phyloP scores from a whole-genome alignment of 2,888 invertebrate genomes.

The Chrysopilus asiliformis region DNA sequence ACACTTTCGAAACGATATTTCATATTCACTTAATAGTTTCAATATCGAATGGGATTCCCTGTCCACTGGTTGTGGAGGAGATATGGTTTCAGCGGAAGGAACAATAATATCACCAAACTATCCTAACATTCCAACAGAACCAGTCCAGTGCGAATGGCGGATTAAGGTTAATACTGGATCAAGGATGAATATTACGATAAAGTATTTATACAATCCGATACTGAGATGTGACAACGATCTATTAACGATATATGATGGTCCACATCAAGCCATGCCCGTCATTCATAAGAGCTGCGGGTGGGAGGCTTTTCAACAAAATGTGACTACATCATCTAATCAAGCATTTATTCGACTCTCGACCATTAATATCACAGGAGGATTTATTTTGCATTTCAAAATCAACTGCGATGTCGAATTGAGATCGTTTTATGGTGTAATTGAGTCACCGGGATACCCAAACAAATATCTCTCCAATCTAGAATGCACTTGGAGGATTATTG shows the following conservation, averaged over 20 bases:
- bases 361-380: conserved; percentile 22
- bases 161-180: conserved; percentile 64
- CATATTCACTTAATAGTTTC: conserved; percentile 53
- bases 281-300: conserved; percentile 22
- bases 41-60: conserved; percentile 51
- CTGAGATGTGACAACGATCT: background rate
- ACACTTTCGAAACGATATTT: conserved; percentile 60
- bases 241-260: conserved; percentile 23
- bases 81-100: conserved; percentile 53
- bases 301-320: too few relatives aligned
- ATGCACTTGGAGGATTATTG: conserved; percentile 66
- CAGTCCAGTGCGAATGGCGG: conserved; percentile 68
- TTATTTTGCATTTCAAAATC: conserved; percentile 21
- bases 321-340: background rate
- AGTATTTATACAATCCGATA: background rate
- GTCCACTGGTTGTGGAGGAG: conserved; percentile 68
- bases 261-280: conserved; percentile 14
- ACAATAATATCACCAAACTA: conserved; percentile 76
- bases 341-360: conserved; percentile 1
- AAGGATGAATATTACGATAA: conserved; percentile 41
- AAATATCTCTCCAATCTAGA: conserved; percentile 48
- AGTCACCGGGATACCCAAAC: conserved; percentile 75
- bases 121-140: conserved; percentile 54
- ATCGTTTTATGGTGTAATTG: conserved; percentile 55
- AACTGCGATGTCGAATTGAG: conserved; percentile 22